Conservation (phyloP, 2,888 invertebrate genomes). For the Phyto melanocephala region DNA sequence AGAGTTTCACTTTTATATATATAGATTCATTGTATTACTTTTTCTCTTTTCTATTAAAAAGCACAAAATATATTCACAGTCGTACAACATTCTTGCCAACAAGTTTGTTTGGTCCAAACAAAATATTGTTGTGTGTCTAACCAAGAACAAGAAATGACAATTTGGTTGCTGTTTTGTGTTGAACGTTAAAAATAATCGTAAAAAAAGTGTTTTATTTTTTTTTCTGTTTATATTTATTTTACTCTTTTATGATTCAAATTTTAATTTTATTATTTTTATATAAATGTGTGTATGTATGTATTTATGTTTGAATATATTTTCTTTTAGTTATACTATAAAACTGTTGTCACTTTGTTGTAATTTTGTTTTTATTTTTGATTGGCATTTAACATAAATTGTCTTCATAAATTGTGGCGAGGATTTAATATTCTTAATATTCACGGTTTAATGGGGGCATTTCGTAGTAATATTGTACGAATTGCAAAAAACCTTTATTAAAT, state of each 20-base stretch:
- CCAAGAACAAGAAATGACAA: too few relatives aligned
- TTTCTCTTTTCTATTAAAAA: not conserved
- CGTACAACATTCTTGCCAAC: not conserved
- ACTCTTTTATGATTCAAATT: conserved; percentile 12
- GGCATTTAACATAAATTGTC: conserved; percentile 11
- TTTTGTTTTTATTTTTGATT: conserved; percentile 7
- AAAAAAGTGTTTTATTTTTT: conserved; percentile 30
- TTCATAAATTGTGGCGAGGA: conserved; percentile 11
- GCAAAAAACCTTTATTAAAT: too few relatives aligned
- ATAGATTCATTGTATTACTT: not conserved
- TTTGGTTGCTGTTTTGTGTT: conserved; percentile 42
- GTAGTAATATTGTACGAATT: too few relatives aligned
- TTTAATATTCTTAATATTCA: not conserved
- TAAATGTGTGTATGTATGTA: too few relatives aligned
- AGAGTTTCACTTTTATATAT: too few relatives aligned
- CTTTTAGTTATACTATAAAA: conserved; percentile 44
- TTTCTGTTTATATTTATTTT: too few relatives aligned
- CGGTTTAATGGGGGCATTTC: too few relatives aligned
- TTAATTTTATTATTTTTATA: conserved; percentile 37
- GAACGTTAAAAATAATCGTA: conserved; percentile 52
- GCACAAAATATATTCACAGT: not conserved
- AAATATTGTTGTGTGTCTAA: not conserved
- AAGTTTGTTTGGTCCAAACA: not conserved
- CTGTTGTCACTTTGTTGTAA: conserved; percentile 63
- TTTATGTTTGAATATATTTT: too few relatives aligned